A percentile compares a stretch with the other conserved stretches of the same genome.
phyloP scores from a whole-genome alignment of 1,140 invertebrate genomes.

The Thrips palmi region DNA sequence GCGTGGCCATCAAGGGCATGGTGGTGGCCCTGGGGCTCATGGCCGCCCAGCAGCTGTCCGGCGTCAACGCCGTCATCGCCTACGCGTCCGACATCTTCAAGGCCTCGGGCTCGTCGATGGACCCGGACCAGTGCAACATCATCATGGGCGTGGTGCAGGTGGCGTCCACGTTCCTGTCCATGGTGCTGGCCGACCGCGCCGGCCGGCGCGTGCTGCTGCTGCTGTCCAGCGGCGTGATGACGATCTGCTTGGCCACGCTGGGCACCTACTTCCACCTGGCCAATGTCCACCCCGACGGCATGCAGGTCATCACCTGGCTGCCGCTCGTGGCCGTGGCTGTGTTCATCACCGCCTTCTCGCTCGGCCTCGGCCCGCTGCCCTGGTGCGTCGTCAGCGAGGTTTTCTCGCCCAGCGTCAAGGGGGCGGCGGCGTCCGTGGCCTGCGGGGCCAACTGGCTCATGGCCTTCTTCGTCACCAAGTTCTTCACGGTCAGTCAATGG shows the following conservation, averaged over 20 bases:
- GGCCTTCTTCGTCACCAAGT: conserved; percentile 30
- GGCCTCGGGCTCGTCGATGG: conserved; percentile 32
- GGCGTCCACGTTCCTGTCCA: conserved; percentile 15
- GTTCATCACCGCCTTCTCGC: conserved; percentile 23
- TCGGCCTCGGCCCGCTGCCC: conserved; percentile 22
- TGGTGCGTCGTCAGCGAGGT: conserved; percentile 21
- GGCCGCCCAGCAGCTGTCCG: conserved; percentile 65
- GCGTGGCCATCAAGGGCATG: conserved; percentile 39
- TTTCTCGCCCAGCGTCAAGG: conserved; percentile 29
- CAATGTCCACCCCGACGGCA: conserved; percentile 15
- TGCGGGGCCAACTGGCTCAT: conserved; percentile 31
- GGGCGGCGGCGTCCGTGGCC: conserved; percentile 25
- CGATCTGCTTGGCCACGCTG: conserved; percentile 3
- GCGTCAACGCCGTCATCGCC: conserved; percentile 69
- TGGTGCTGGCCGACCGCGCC: conserved; percentile 14
- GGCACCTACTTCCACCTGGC: conserved; percentile 17
- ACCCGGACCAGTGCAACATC: conserved; percentile 33
- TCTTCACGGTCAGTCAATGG: conserved; percentile 26
- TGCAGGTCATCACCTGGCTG: conserved; percentile 18
- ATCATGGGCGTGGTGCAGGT: conserved; percentile 62
- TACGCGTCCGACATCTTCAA: conserved; percentile 52
- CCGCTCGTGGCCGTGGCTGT: conserved; percentile 25
- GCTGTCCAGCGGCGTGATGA: conserved; percentile 7
- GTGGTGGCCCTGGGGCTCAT: conserved; percentile 53
- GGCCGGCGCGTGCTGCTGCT: conserved; percentile 11